Base-by-base conservation (phyloP, 1,140 invertebrate species). In the Tetragonula clypearis region DNA sequence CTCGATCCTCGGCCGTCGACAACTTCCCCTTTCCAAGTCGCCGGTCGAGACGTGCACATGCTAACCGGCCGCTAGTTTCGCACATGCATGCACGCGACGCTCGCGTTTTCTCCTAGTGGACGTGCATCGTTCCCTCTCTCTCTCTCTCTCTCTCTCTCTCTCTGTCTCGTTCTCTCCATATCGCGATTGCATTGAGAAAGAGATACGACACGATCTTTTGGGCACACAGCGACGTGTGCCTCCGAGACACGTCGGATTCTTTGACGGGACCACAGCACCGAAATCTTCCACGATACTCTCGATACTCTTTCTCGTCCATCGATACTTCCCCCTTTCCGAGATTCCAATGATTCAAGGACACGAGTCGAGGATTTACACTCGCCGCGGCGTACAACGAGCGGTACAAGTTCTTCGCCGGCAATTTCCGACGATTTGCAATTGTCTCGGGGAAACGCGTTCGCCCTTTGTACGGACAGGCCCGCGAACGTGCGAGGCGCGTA, bases 11-110 rank as follows among this genome's bases (percentile, higher is more conserved):
- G 86, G 81, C 84, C 92, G 87, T 90, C 91, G 82, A 80, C 92
- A 90, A 93, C 91, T 94, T 95, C 93, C 93, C 94, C 93, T 94
- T 94, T 93, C 91, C 91, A 92, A 93, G 91, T 91, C 90, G 90
- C 78, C 87, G 87, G 85, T 69, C 87, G 88, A 85, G 88, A 93
- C 93, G 89, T 89, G 92, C 92, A 93, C 90, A 92, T 91, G 91
- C 92, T 66, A 90, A 91, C 83, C 84, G 78, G 76, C 62, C 81
- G 87, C 85, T 84, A 88, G 86, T 84, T 35, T 84, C 81, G 65
- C 84, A 79, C 84, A 81, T 83, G 74, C 72, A 84, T 41, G 78
- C 84, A 86, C 87, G 73, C 79, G 86, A 73, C 87, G 88, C 84
- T 75, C 85, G 82, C 82, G 65, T 74, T 75, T 35, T 74, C 79